phyloP scores from a whole-genome alignment of 2,113 vertebrate genomes.

The Chlorodrepanis virens region DNA sequence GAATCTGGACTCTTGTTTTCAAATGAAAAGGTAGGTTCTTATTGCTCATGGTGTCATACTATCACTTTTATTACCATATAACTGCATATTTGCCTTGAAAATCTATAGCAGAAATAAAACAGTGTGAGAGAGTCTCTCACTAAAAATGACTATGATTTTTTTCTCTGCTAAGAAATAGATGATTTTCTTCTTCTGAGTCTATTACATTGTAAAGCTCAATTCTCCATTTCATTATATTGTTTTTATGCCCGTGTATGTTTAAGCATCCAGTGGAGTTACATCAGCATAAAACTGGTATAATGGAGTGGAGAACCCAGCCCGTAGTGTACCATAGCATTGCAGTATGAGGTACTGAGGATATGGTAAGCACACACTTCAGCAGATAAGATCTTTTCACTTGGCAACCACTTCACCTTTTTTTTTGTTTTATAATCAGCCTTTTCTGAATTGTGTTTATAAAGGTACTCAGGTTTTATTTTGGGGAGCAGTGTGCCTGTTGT shows the following conservation, averaged over 20 bases:
- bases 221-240: slow-evolving; percentile 46
- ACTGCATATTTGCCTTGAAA: slow-evolving; percentile 15
- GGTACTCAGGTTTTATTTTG: background rate
- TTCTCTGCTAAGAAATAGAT: slow-evolving; percentile 16
- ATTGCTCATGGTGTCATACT: background rate
- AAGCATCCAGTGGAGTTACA: slow-evolving; percentile 26
- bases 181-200: slow-evolving; percentile 24
- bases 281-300: slow-evolving; percentile 9
- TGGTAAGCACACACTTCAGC: background rate
- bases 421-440: background rate
- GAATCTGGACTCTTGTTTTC: background rate
- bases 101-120: slow-evolving; percentile 22
- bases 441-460: slow-evolving; percentile 15
- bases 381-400: background rate
- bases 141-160: background rate
- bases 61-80: background rate
- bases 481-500: background rate
- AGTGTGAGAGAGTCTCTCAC: background rate
- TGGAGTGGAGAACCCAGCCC: background rate
- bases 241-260: slow-evolving; percentile 44
- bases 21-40: background rate
- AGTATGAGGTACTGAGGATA: background rate
- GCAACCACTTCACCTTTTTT: background rate
- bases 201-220: slow-evolving; percentile 8
- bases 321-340: background rate